phyloP scores from a whole-genome alignment of 2,797 vertebrate genomes.

The Alca torda region DNA sequence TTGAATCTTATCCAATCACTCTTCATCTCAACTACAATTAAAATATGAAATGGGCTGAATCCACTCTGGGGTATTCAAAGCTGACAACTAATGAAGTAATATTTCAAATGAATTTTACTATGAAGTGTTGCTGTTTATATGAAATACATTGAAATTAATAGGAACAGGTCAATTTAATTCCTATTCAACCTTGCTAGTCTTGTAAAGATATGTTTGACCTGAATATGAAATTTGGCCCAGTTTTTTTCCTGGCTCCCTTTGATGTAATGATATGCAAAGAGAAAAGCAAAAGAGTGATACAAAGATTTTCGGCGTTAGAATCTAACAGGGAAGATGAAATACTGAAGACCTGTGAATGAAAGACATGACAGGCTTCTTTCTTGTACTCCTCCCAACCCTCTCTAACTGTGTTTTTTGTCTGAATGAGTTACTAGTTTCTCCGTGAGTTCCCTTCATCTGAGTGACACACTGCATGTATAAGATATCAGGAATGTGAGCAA shows the following conservation, averaged over 20 bases:
- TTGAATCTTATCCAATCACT: slow-evolving; percentile 21
- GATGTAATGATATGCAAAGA: not conserved
- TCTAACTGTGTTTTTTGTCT: not conserved
- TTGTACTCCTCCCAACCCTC: not conserved
- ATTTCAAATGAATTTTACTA: not conserved
- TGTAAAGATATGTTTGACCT: not conserved
- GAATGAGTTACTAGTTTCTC: slow-evolving; percentile 20
- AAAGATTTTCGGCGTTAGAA: not conserved
- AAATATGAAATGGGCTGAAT: not conserved
- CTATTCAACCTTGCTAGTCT: not conserved
- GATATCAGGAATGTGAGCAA: not conserved
- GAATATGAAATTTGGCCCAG: not conserved
- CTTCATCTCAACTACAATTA: slow-evolving; percentile 7
- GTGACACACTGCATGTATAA: slow-evolving; percentile 13
- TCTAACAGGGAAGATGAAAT: slow-evolving; percentile 2
- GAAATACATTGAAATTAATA: not conserved
- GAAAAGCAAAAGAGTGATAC: not conserved
- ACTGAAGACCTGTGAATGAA: not conserved
- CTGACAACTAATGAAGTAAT: not conserved
- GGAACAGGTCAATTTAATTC: not conserved
- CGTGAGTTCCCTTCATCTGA: not conserved
- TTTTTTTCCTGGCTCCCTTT: not conserved
- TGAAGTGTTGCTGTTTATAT: not conserved
- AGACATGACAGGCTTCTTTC: not conserved
- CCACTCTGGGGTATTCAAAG: not conserved